Evolutionary conservation across 2,797 vertebrate species (phyloP).

Genomic region (Typhlichthys eigenmanni): DNA sequence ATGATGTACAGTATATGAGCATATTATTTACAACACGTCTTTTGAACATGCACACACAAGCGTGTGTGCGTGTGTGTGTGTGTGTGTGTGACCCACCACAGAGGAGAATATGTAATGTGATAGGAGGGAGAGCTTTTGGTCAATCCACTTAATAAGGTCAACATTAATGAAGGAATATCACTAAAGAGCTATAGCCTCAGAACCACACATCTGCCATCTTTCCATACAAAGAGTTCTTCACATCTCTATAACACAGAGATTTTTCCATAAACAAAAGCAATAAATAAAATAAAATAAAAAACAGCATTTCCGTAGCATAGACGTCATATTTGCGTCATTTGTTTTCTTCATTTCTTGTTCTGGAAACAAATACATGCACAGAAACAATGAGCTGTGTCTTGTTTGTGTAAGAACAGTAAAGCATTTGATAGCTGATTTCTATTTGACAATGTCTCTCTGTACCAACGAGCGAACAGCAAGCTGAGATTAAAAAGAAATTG

Average conservation of each 20-base stretch:
- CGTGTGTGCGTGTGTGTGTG: neutral
- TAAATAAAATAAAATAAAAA: too few species aligned
- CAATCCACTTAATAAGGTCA: constrained; percentile 68
- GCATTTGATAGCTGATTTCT: too few species aligned
- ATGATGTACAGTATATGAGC: neutral
- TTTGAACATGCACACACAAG: constrained; percentile 28
- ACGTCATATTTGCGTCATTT: too few species aligned
- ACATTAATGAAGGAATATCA: constrained; percentile 64
- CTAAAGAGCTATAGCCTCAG: constrained; percentile 42
- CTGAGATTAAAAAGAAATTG: too few species aligned
- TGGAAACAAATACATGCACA: too few species aligned
- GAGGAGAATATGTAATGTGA: constrained; percentile 52
- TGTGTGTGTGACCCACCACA: constrained; percentile 55
- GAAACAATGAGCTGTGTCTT: too few species aligned
- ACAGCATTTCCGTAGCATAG: too few species aligned
- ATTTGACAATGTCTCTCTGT: too few species aligned
- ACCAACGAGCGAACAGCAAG: too few species aligned
- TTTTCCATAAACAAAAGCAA: too few species aligned
- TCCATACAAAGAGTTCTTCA: neutral
- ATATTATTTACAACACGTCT: neutral
- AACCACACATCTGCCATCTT: neutral
- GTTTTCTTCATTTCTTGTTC: too few species aligned
- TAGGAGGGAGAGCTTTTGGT: constrained; percentile 76
- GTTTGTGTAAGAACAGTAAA: too few species aligned
- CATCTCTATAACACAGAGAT: neutral